Percentiles rank a stretch among this genome's conserved stretches.
These are phyloP conservation scores for Aphodius sticticus DNA, from an alignment of 2,888 invertebrate species.

Conservation along the genomic window DNA sequence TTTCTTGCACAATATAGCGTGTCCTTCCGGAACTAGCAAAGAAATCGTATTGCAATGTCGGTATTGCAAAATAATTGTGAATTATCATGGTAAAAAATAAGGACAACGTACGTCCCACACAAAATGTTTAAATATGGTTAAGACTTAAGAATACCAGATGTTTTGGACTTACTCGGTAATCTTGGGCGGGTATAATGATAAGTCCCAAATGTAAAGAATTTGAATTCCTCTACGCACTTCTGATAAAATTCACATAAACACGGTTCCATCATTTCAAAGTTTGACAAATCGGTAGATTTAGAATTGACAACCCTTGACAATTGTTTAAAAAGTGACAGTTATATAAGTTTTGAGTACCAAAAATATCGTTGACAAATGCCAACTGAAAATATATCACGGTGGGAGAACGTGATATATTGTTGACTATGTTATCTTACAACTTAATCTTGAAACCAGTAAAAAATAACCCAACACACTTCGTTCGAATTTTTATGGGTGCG, in stretches of 20 bases:
- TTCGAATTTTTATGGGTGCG: too few species aligned
- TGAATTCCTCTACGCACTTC: conserved; percentile 39
- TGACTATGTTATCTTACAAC: too few species aligned
- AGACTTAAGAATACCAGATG: neutral
- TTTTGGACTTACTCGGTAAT: conserved; percentile 31
- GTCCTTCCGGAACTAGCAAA: conserved; percentile 43
- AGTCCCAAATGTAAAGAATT: conserved; percentile 43
- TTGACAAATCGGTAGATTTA: neutral
- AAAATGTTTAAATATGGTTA: neutral
- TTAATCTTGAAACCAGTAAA: too few species aligned
- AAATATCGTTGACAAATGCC: too few species aligned
- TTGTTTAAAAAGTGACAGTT: neutral
- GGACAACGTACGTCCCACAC: neutral
- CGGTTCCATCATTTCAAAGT: conserved; percentile 40
- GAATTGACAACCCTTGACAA: neutral
- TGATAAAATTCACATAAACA: conserved; percentile 45
- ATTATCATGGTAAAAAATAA: neutral
- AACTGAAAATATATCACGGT: too few species aligned
- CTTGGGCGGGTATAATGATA: conserved; percentile 27
- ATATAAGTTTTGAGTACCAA: neutral
- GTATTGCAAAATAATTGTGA: neutral
- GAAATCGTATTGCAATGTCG: conserved; percentile 11
- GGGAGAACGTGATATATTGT: too few species aligned
- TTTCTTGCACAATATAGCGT: conserved; percentile 38
- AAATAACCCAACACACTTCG: too few species aligned